phyloP scores from a whole-genome alignment of 2,113 vertebrate species.

The Sterrhoptilus dennistouni region DNA sequence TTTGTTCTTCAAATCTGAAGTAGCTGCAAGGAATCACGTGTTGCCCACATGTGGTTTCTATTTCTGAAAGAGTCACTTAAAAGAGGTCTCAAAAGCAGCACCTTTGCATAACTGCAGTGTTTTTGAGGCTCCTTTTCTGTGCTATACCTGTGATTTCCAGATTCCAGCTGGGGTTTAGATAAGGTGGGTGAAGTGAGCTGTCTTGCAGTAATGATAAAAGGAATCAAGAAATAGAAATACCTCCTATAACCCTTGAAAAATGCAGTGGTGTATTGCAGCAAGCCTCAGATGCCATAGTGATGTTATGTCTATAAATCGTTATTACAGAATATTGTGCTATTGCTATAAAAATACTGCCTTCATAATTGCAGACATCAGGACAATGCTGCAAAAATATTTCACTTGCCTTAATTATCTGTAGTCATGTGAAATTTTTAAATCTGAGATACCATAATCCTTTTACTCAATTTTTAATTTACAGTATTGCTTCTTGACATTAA shows the following conservation, averaged over 20 bases:
- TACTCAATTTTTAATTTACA: constrained; percentile 54
- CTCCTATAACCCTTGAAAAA: background rate
- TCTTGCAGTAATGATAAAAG: background rate
- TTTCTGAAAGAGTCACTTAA: background rate
- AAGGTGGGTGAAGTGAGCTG: background rate
- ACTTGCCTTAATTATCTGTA: background rate
- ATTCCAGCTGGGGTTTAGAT: background rate
- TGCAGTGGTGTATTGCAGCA: background rate
- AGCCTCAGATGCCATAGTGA: background rate
- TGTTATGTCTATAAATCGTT: background rate
- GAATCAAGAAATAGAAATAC: background rate
- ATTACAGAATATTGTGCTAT: background rate
- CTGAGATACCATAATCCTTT: constrained; percentile 13
- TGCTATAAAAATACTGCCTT: background rate
- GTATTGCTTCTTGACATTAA: constrained; percentile 47
- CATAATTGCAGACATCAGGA: background rate
- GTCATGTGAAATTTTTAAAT: background rate
- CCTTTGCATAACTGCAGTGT: background rate
- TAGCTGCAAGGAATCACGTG: background rate
- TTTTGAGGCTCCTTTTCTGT: background rate
- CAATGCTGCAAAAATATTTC: background rate
- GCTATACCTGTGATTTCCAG: background rate
- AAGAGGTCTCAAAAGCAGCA: background rate
- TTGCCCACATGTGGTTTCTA: background rate
- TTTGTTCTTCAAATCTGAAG: background rate